A percentile compares a stretch with the other conserved stretches of the same genome.
phyloP scores from a whole-genome alignment of 2,888 invertebrate genomes.

The Sycophila texana region DNA sequence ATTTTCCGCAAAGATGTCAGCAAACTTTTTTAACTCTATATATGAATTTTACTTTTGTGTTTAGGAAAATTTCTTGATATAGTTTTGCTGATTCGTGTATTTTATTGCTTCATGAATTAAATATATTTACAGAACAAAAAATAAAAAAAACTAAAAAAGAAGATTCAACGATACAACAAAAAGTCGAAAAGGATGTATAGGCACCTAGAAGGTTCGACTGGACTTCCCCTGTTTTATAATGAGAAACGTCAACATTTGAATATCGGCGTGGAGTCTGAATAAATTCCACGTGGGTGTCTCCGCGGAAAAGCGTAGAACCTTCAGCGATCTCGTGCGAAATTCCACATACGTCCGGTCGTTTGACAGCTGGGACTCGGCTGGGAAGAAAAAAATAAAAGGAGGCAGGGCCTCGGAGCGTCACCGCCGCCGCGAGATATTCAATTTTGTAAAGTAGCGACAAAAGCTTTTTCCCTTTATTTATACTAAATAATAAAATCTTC shows the following conservation, averaged over 20 bases:
- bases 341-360: background rate
- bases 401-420: background rate
- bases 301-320: background rate
- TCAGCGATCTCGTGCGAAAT: slow-evolving; percentile 36
- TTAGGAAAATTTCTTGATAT: slow-evolving; percentile 26
- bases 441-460: no score
- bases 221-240: slow-evolving; percentile 18
- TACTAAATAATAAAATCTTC: no score
- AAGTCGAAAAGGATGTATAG: no score
- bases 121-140: background rate
- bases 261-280: slow-evolving; percentile 4
- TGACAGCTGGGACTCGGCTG: background rate
- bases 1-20: no score
- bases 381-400: background rate
- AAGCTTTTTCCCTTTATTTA: no score
- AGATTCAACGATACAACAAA: background rate
- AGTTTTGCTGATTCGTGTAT: background rate
- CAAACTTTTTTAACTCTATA: no score
- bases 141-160: no score
- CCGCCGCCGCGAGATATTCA: background rate
- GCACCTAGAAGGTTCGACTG: background rate
- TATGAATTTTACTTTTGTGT: slow-evolving; percentile 1
- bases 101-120: background rate
- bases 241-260: slow-evolving; percentile 36
- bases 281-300: no score